Conservation (phyloP, 2,888 invertebrate genomes). For the Rotaria socialis region DNA sequence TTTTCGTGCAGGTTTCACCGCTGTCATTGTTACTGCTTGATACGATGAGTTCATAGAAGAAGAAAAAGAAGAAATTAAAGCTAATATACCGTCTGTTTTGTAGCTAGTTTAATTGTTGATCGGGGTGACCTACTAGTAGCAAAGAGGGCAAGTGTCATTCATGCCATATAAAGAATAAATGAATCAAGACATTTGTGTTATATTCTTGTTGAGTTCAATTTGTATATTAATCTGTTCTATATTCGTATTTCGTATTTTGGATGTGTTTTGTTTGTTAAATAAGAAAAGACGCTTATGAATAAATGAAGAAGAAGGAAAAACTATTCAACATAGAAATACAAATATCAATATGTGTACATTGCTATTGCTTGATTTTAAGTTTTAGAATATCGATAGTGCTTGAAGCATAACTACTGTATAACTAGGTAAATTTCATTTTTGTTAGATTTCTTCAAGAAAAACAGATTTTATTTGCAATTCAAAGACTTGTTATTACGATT, state of each 20-base stretch:
- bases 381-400: no score
- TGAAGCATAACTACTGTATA: not conserved
- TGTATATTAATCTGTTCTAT: not conserved
- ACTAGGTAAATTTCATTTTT: no score
- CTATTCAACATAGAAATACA: not conserved
- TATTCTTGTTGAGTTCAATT: not conserved
- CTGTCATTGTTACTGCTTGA: not conserved
- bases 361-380: not conserved
- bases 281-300: not conserved
- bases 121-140: not conserved
- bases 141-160: constrained; percentile 4
- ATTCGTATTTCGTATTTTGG: not conserved
- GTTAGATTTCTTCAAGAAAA: not conserved
- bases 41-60: not conserved
- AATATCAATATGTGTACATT: not conserved
- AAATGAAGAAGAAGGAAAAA: not conserved
- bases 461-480: not conserved
- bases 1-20: constrained; percentile 18
- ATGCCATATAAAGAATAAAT: not conserved
- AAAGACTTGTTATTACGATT: not conserved
- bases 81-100: not conserved
- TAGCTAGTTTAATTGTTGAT: constrained; percentile 13
- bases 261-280: not conserved
- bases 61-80: not conserved
- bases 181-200: not conserved